Percentiles rank a stretch among this genome's conserved stretches.
These are phyloP conservation scores for Pangasius djambal DNA, from an alignment of 2,797 vertebrate genomes.

Conservation along the genomic window DNA sequence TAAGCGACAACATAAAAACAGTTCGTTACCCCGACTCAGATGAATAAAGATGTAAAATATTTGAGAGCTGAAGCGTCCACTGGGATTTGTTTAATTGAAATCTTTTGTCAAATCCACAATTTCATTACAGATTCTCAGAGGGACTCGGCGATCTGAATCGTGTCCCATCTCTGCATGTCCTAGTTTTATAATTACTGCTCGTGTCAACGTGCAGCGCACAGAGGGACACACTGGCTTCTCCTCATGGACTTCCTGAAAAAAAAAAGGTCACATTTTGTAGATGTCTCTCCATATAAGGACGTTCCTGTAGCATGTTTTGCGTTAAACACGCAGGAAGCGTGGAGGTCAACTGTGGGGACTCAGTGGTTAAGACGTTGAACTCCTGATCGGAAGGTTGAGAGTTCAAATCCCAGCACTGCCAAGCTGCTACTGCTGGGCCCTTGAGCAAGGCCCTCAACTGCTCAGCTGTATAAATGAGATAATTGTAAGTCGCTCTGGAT, in stretches of 20 bases:
- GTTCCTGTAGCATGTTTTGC: background rate
- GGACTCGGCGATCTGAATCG: slow-evolving; percentile 81
- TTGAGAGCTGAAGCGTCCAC: slow-evolving; percentile 71
- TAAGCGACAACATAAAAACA: background rate
- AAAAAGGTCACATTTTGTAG: slow-evolving; percentile 8
- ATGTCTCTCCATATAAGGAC: background rate
- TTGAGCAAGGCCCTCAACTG: no score
- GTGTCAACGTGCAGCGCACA: slow-evolving; percentile 70
- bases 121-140: slow-evolving; percentile 66
- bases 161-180: slow-evolving; percentile 84
- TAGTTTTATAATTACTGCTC: slow-evolving; percentile 88
- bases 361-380: no score
- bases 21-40: background rate
- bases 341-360: background rate
- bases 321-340: background rate
- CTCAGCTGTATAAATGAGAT: no score
- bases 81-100: slow-evolving; percentile 83
- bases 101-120: slow-evolving; percentile 79
- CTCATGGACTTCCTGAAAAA: background rate
- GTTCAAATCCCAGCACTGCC: no score
- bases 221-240: background rate
- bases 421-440: no score
- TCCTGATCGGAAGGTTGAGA: no score
- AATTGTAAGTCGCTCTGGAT: no score
- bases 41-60: slow-evolving; percentile 63